phyloP scores from a whole-genome alignment of 2,888 invertebrate genomes.

The Acronicta psi region DNA sequence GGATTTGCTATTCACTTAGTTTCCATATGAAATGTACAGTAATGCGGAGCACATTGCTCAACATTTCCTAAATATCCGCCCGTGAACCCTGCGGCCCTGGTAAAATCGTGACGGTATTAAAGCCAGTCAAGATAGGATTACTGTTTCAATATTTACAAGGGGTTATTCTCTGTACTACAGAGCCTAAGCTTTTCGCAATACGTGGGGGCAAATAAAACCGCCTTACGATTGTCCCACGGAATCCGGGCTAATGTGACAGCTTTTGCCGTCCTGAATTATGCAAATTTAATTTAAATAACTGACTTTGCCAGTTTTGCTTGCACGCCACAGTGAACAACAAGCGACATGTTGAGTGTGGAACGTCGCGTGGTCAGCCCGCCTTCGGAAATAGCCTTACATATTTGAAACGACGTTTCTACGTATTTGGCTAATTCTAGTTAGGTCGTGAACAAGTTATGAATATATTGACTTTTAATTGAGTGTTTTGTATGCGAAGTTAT shows the following conservation, averaged over 20 bases:
- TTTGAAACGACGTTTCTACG: conserved; percentile 44
- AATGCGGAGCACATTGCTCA: conserved; percentile 22
- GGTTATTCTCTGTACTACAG: conserved; percentile 40
- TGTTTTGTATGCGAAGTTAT: conserved; percentile 1
- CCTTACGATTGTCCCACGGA: conserved; percentile 52
- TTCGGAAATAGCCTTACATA: conserved; percentile 46
- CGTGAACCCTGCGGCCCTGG: conserved; percentile 23
- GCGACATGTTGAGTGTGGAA: conserved; percentile 30
- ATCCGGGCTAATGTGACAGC: conserved; percentile 69
- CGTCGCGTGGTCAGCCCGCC: conserved; percentile 36
- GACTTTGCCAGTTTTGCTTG: conserved; percentile 63
- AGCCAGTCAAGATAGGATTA: conserved; percentile 42
- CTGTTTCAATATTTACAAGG: conserved; percentile 50
- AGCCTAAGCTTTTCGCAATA: conserved; percentile 25
- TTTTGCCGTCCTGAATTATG: conserved; percentile 76
- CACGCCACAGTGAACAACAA: conserved; percentile 53
- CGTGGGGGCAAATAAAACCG: conserved; percentile 41
- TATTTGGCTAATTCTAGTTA: conserved; percentile 39
- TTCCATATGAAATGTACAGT: conserved; percentile 17
- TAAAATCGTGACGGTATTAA: conserved; percentile 33
- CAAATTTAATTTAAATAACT: conserved; percentile 78
- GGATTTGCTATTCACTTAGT: conserved; percentile 13
- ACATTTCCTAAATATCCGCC: conserved; percentile 29
- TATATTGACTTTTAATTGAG: conserved; percentile 31
- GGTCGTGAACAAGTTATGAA: conserved; percentile 22